Evolutionary conservation across 2,797 vertebrate species (phyloP), one percentile per base, ranked within the genome.

Genomic region (Craterocephalus amniculus): DNA sequence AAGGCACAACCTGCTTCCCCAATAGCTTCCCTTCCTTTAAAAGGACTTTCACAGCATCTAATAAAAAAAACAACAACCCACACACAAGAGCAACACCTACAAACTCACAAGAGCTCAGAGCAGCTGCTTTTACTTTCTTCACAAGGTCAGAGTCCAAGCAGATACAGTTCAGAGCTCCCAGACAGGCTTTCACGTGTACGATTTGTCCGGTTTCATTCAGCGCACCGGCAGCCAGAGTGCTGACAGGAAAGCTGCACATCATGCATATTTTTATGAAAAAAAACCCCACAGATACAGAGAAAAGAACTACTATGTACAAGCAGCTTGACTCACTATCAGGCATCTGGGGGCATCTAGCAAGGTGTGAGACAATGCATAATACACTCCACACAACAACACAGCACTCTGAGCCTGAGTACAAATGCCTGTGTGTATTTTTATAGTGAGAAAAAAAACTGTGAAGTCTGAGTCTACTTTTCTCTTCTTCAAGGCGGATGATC

Each of bases 191-290:
- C 64, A 48, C 59, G 10, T 66, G 60, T 36, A 48, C 57, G 45
- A 74, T 76, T 77, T 76, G 71, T 80, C 70, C 49, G 11, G 74
- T 68, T 64, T 63, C 6, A 49, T 67, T 68, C 56, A 57, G 58
- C 29, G 20, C 68, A 68, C 38, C 13, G 1, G 38, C 68, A 68
- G 49, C 69, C 18, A 11, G 38, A 24, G 64, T 54, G 6, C 69
- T 43, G 76, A 76, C 62, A 78, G 76, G 49, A 66, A 52, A 79
- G 64, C 65, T 76, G 75, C 48, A 74, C 67, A 81, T 87, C 78
- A 72, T 79, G 80, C 61, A 83, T 89, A 81, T 78, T 76, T 88
- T 66, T 51, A 74, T 74, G 48, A n/a, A 35, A 77, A 36, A 80
- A 69, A 59, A n/a, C n/a, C n/a, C n/a, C 18, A 40, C 2, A 67